Conservation (phyloP, 2,888 invertebrate genomes). For the Cryptops parisi region DNA sequence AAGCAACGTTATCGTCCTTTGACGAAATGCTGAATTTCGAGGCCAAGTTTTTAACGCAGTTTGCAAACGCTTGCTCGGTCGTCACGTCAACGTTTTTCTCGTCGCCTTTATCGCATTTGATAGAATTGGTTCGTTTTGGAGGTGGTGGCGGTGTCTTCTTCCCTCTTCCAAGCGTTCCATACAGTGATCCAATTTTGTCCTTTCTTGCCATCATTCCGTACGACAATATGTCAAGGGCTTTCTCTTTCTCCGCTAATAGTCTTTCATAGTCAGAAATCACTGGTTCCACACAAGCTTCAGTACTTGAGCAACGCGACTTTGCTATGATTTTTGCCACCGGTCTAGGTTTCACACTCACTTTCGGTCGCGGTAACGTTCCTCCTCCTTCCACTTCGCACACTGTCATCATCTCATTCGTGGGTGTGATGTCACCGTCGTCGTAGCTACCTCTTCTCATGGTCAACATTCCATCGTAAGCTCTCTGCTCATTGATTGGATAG, state of each 20-base stretch:
- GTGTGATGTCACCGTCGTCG: slow-evolving; percentile 81
- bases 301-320: slow-evolving; percentile 22
- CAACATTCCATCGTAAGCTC: slow-evolving; percentile 15
- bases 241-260: background rate
- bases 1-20: slow-evolving; percentile 13
- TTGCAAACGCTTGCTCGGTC: slow-evolving; percentile 30
- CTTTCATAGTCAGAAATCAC: background rate
- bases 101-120: slow-evolving; percentile 23
- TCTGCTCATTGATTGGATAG: slow-evolving; percentile 1
- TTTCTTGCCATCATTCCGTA: slow-evolving; percentile 22
- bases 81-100: slow-evolving; percentile 20
- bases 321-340: slow-evolving; percentile 58
- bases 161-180: slow-evolving; percentile 23
- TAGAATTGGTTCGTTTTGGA: slow-evolving; percentile 35
- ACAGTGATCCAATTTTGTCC: slow-evolving; percentile 13
- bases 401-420: slow-evolving; percentile 54
- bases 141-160: slow-evolving; percentile 36
- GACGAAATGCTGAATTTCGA: slow-evolving; percentile 18
- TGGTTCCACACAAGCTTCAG: slow-evolving; percentile 6
- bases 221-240: slow-evolving; percentile 16
- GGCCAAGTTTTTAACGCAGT: slow-evolving; percentile 29
- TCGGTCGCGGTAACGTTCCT: slow-evolving; percentile 71
- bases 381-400: slow-evolving; percentile 32
- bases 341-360: slow-evolving; percentile 62
- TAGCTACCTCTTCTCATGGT: slow-evolving; percentile 56